A percentile compares a stretch with the other conserved stretches of the same genome.
These are phyloP conservation scores for Andrena minutula DNA, from an alignment of 2,888 invertebrate species.

Conservation along the genomic window DNA sequence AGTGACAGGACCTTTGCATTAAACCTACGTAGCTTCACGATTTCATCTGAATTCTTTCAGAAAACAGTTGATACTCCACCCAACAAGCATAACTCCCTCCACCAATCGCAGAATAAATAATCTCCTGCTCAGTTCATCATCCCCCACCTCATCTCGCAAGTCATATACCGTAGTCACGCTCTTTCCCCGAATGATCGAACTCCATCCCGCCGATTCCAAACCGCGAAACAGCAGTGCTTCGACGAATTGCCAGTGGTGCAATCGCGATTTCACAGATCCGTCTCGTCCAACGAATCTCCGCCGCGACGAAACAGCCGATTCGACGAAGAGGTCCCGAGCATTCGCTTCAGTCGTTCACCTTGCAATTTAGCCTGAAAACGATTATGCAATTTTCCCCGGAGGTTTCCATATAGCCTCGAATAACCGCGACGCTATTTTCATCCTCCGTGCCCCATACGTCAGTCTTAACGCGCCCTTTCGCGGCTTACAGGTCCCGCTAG, in stretches of 20 bases:
- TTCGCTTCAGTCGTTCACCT: slow-evolving; percentile 62
- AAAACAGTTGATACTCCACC: no score
- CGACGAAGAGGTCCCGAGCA: slow-evolving; percentile 1
- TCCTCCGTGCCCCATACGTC: slow-evolving; percentile 49
- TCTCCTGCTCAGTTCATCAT: no score
- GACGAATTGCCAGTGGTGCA: slow-evolving; percentile 9
- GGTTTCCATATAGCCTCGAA: slow-evolving; percentile 63
- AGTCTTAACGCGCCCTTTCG: slow-evolving; percentile 67
- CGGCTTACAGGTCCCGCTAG: slow-evolving; percentile 58
- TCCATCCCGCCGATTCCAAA: neutral
- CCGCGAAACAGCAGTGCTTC: neutral
- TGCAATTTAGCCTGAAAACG: slow-evolving; percentile 40
- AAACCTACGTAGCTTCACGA: no score
- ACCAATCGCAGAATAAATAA: no score
- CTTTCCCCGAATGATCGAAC: slow-evolving; percentile 1
- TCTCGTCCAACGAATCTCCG: neutral
- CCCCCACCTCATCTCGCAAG: neutral
- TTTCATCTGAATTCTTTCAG: no score
- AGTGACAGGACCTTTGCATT: no score
- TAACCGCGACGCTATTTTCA: slow-evolving; percentile 61
- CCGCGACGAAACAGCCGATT: neutral
- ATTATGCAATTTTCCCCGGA: slow-evolving; percentile 69
- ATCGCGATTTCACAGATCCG: neutral
- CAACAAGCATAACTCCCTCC: no score
- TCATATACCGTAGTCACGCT: neutral